phyloP scores from a whole-genome alignment of 2,888 invertebrate species.

The Cacoxenus indagator region DNA sequence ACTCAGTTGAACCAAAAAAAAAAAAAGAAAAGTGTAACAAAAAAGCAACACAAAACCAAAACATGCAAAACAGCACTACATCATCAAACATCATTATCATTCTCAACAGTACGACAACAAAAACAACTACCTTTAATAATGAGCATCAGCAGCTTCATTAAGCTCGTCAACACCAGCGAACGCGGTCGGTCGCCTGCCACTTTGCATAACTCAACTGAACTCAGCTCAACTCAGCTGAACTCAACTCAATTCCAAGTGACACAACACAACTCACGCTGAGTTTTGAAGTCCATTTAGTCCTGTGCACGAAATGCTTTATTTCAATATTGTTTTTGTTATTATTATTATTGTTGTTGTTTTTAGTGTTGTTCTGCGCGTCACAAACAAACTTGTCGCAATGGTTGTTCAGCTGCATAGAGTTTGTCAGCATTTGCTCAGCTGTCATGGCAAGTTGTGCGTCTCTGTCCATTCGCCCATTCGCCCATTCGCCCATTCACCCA shows the following conservation, averaged over 20 bases:
- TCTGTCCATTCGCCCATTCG: neutral
- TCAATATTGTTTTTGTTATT: neutral
- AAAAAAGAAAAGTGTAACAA: slow-evolving; percentile 26
- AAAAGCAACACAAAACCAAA: slow-evolving; percentile 36
- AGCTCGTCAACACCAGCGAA: neutral
- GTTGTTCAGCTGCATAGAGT: slow-evolving; percentile 14
- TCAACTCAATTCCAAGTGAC: neutral
- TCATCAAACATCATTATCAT: slow-evolving; percentile 47
- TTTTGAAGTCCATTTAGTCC: neutral
- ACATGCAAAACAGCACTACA: slow-evolving; percentile 59
- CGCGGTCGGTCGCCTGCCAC: neutral
- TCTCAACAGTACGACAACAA: neutral
- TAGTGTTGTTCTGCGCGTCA: neutral
- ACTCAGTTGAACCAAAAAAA: slow-evolving; percentile 39
- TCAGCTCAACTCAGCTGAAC: neutral
- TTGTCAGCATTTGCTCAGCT: slow-evolving; percentile 8
- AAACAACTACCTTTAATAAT: neutral
- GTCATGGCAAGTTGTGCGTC: slow-evolving; percentile 6
- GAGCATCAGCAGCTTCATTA: slow-evolving; percentile 3
- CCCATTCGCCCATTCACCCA: neutral
- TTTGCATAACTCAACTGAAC: slow-evolving; percentile 3
- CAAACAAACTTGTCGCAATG: slow-evolving; percentile 17
- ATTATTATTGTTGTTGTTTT: too few relatives aligned
- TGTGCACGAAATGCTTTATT: neutral
- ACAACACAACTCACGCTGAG: neutral